Conservation (phyloP, 2,113 vertebrate genomes). For the Leucopsar rothschildi region DNA sequence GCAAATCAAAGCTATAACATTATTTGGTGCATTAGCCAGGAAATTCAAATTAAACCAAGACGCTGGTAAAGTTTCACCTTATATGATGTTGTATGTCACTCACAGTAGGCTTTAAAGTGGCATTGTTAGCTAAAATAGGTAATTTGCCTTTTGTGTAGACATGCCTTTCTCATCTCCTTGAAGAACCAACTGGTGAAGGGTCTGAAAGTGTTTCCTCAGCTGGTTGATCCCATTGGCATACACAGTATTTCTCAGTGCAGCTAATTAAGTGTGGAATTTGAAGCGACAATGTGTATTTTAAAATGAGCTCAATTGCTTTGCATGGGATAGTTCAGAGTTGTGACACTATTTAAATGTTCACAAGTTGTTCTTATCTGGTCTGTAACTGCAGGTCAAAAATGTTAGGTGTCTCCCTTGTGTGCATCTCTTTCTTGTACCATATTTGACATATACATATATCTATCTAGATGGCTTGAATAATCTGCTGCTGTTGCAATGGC, state of each 20-base stretch:
- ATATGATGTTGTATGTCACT: not conserved
- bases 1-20: too few relatives aligned
- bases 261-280: not conserved
- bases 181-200: not conserved
- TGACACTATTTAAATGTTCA: not conserved
- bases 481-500: not conserved
- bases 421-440: not conserved
- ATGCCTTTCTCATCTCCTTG: not conserved
- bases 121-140: not conserved
- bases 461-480: not conserved
- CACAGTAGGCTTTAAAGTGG: not conserved
- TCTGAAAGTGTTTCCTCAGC: not conserved
- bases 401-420: not conserved
- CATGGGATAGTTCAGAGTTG: not conserved
- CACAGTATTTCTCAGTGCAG: not conserved
- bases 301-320: not conserved
- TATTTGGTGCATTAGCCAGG: too few relatives aligned
- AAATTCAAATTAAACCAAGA: too few relatives aligned
- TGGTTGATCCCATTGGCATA: not conserved
- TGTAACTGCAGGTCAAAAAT: not conserved
- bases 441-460: not conserved
- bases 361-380: not conserved
- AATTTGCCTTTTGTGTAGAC: not conserved
- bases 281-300: not conserved
- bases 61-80: not conserved